These are phyloP conservation scores for Chelon labrosus DNA, from an alignment of 2,797 vertebrate species.

Conservation along the genomic window DNA sequence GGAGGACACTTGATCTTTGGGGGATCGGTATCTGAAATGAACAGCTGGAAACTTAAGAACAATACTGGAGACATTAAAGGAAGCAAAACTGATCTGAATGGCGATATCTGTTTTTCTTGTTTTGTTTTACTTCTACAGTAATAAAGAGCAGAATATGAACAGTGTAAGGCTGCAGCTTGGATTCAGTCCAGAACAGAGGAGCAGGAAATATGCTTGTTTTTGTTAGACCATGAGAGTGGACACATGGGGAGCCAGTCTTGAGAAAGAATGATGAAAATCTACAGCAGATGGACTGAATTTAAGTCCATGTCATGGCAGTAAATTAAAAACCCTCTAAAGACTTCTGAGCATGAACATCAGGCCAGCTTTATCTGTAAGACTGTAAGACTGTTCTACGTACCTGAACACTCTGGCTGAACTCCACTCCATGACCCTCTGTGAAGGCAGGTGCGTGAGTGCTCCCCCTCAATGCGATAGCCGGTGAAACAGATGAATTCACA, in stretches of 20 bases:
- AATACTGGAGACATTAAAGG: slow-evolving; percentile 10
- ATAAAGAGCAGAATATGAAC: not conserved
- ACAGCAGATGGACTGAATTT: slow-evolving; percentile 42
- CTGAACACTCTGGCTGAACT: slow-evolving; percentile 91
- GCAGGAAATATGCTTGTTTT: slow-evolving; percentile 57
- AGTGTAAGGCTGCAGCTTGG: slow-evolving; percentile 20
- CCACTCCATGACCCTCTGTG: slow-evolving; percentile 90
- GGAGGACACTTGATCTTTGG: slow-evolving; percentile 95
- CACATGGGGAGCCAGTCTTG: slow-evolving; percentile 14
- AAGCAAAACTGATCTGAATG: slow-evolving; percentile 14
- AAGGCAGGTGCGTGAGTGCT: slow-evolving; percentile 89
- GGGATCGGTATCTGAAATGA: slow-evolving; percentile 91
- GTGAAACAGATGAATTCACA: slow-evolving; percentile 90
- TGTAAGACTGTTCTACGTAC: slow-evolving; percentile 74
- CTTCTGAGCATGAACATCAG: not conserved
- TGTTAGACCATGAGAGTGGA: slow-evolving; percentile 24
- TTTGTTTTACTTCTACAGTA: not conserved
- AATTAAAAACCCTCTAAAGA: not conserved
- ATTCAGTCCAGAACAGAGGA: slow-evolving; percentile 33
- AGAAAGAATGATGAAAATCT: slow-evolving; percentile 22
- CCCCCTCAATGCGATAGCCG: slow-evolving; percentile 91
- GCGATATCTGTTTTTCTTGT: not conserved
- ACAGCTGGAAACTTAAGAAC: slow-evolving; percentile 8
- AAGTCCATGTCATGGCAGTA: not conserved
- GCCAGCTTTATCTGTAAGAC: not conserved